Evolutionary conservation across 2,888 invertebrate genomes (phyloP), one percentile per base, ranked within the genome.

Genomic region (Arctia plantaginis): DNA sequence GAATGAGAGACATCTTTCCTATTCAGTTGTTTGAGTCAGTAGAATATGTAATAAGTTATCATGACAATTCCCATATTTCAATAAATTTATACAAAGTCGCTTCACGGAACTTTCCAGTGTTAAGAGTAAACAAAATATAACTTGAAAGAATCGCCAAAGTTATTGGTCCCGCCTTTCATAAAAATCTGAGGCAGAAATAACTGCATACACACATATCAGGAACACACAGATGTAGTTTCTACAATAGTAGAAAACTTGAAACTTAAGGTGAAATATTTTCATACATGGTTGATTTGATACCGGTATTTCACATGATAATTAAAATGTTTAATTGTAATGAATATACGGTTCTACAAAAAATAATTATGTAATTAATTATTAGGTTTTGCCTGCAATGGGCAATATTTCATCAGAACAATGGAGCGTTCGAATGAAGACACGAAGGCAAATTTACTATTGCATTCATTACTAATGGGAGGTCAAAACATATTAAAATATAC

Each of bases 381-480:
- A 80, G 66, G 73, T 39, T 13, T 64, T 27, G 66, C 51, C 75
- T 77, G 87, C 87, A 88, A 87, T 88, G 72, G 87, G 74, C 73
- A 64, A 85, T 87, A 84, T 74, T 71, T 87, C 80, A 84, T 82
- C 76, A 69, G 71, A 85, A 88, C 88, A 88, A 88, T 87, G 82
- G 87, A 68, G 72, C 41, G 62, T 35, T 33, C 72, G 75, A 51
- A 82, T 73, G 79, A 77, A 82, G 74, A 74, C 80, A 80, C 77
- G 47, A 73, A 75, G 59, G 15, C 51, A 39, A 74, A 72, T 69
- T 76, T 72, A 70, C 55, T 71, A 47, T 66, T 75, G 78, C 76
- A 83, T 84, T 82, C 76, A 82, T 68, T 71, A 64, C 73, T 47
- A 72, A 72, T 68, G 41, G 20, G 44, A 35, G 66, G 66, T 27